Percentiles rank a stretch among this genome's conserved stretches.
Evolutionary conservation across 2,888 invertebrate species (phyloP).

Genomic region (Dynastes grantii): DNA sequence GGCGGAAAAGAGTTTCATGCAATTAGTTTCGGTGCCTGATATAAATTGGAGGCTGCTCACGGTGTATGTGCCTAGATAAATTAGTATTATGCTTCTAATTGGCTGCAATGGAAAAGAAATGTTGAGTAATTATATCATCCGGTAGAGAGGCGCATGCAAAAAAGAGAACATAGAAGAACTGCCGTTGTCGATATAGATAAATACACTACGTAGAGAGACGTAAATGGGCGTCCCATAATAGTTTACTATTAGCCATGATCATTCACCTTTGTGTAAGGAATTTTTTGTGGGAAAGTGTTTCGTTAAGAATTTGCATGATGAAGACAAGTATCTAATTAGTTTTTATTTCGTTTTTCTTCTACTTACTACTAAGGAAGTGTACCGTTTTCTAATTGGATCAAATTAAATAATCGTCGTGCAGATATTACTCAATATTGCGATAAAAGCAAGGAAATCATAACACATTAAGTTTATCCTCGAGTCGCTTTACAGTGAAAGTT

Average conservation of each 20-base stretch:
- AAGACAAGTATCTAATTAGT: background rate
- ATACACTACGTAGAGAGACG: background rate
- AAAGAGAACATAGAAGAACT: background rate
- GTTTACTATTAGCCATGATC: background rate
- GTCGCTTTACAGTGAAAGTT: background rate
- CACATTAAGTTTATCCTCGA: background rate
- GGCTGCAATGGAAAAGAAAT: conserved; percentile 2
- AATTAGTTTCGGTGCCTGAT: conserved; percentile 34
- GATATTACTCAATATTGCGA: background rate
- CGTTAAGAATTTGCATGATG: background rate
- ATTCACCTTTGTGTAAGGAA: conserved; percentile 3
- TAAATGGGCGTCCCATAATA: background rate
- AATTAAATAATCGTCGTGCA: background rate
- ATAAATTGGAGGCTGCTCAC: conserved; percentile 9
- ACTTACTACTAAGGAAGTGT: background rate
- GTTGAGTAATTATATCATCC: conserved; percentile 21
- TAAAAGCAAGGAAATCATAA: conserved; percentile 7
- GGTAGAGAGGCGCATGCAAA: background rate
- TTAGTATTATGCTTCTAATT: conserved; percentile 24
- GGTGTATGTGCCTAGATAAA: conserved; percentile 6
- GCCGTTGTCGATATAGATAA: background rate
- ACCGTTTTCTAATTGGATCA: conserved; percentile 5
- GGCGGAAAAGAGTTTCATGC: conserved; percentile 13
- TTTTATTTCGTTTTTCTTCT: conserved; percentile 5
- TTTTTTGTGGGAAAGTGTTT: conserved; percentile 18